phyloP scores from a whole-genome alignment of 2,797 vertebrate species.

The Semotilus atromaculatus region DNA sequence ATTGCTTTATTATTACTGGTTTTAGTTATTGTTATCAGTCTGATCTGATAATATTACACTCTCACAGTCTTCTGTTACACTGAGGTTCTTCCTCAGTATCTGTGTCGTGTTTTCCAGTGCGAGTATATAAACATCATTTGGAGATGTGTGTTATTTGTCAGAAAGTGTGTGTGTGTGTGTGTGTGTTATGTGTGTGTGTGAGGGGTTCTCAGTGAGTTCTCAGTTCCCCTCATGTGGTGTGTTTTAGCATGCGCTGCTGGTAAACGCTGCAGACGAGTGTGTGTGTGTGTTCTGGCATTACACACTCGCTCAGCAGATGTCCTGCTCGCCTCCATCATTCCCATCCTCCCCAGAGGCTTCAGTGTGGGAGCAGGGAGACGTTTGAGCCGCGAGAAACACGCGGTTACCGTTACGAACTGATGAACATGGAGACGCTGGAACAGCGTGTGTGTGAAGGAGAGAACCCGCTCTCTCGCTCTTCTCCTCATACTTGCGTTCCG shows the following conservation, averaged over 20 bases:
- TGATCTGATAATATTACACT: background rate
- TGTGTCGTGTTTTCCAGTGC: too few species aligned
- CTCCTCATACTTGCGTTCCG: background rate
- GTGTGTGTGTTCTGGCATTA: slow-evolving; percentile 57
- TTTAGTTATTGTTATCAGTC: background rate
- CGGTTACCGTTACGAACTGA: background rate
- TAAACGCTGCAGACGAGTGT: background rate
- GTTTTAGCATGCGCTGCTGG: background rate
- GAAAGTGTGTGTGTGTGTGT: too few species aligned
- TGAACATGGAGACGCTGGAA: background rate
- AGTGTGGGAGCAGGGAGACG: slow-evolving; percentile 1
- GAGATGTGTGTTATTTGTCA: too few species aligned
- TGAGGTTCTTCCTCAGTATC: background rate
- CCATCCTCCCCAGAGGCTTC: slow-evolving; percentile 31
- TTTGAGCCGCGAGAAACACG: background rate
- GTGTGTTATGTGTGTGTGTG: too few species aligned
- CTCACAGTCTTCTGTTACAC: background rate
- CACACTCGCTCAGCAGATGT: slow-evolving; percentile 81
- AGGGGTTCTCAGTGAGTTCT: too few species aligned
- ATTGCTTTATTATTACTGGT: background rate
- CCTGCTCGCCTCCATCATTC: slow-evolving; percentile 61
- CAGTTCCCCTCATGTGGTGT: background rate
- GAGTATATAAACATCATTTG: too few species aligned
- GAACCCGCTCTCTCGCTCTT: background rate
- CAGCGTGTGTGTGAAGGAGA: background rate